Percentiles rank a stretch among this genome's conserved stretches.
Conservation (phyloP, 1,140 invertebrate species). For the Lasioglossum albipes region DNA sequence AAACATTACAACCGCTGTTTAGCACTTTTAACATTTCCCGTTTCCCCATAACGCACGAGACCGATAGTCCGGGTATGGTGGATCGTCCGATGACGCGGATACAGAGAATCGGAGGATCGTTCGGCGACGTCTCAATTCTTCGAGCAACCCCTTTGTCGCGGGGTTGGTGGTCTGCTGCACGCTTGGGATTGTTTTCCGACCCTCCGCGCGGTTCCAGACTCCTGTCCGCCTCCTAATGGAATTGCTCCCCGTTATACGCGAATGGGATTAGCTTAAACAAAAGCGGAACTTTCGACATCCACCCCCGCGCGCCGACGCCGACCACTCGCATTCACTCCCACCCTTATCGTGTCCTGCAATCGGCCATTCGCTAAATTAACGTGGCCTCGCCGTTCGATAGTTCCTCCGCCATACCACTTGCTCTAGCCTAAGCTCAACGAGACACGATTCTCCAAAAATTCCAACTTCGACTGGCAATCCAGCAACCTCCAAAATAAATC, state of each 20-base stretch:
- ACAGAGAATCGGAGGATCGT: constrained; percentile 15
- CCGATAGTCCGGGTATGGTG: neutral
- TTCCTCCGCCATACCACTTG: neutral
- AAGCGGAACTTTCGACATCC: constrained; percentile 30
- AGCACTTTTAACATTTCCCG: too few species aligned
- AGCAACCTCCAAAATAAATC: too few species aligned
- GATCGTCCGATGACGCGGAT: neutral
- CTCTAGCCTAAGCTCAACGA: too few species aligned
- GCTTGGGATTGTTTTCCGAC: constrained; percentile 59
- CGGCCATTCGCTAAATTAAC: constrained; percentile 25
- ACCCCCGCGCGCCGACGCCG: neutral
- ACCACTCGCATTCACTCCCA: neutral
- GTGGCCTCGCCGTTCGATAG: neutral
- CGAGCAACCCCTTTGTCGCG: constrained; percentile 3
- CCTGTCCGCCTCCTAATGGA: constrained; percentile 73
- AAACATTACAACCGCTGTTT: too few species aligned
- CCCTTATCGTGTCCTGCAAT: neutral
- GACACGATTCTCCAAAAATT: too few species aligned
- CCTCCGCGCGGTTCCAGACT: constrained; percentile 32
- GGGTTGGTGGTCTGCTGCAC: constrained; percentile 58
- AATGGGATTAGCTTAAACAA: constrained; percentile 66
- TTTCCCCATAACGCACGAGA: too few species aligned
- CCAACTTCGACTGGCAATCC: too few species aligned
- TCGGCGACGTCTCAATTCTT: constrained; percentile 70
- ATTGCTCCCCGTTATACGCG: constrained; percentile 64